Conservation (phyloP, 2,888 invertebrate genomes). For the Eretmocerus hayati region DNA sequence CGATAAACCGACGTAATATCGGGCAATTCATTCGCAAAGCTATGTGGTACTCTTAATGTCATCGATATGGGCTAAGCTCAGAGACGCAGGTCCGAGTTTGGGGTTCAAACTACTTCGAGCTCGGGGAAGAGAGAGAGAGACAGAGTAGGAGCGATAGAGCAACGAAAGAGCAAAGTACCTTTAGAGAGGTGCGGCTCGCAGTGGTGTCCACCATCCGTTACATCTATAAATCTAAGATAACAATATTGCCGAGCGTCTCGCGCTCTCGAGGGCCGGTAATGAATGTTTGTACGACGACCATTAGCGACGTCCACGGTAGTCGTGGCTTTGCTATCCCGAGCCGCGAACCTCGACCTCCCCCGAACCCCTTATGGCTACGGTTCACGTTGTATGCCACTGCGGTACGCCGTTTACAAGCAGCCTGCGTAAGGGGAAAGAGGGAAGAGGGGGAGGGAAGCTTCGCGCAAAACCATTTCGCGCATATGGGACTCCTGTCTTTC, state of each 20-base stretch:
- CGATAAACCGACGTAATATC: too few species aligned
- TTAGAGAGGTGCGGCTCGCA: too few species aligned
- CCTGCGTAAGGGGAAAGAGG: slow-evolving; percentile 2
- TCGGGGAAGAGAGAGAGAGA: too few species aligned
- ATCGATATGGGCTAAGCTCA: too few species aligned
- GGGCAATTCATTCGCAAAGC: too few species aligned
- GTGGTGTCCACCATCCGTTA: slow-evolving; percentile 43
- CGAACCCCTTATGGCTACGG: too few species aligned
- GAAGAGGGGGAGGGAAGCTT: slow-evolving; percentile 17
- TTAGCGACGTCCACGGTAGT: slow-evolving; percentile 31
- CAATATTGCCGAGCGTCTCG: slow-evolving; percentile 40
- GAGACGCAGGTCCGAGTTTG: too few species aligned
- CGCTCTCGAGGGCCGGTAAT: slow-evolving; percentile 34
- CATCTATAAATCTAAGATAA: slow-evolving; percentile 47
- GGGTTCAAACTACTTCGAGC: too few species aligned
- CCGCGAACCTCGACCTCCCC: neutral
- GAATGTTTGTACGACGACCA: slow-evolving; percentile 46
- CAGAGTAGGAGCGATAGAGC: neutral
- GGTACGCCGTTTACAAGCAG: too few species aligned
- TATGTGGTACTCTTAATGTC: too few species aligned
- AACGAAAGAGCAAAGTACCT: neutral
- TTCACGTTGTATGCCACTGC: too few species aligned
- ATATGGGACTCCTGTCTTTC: slow-evolving; percentile 35
- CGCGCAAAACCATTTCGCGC: slow-evolving; percentile 41
- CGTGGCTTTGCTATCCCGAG: neutral